phyloP scores from a whole-genome alignment of 2,113 vertebrate species.

The Mungos mungo region DNA sequence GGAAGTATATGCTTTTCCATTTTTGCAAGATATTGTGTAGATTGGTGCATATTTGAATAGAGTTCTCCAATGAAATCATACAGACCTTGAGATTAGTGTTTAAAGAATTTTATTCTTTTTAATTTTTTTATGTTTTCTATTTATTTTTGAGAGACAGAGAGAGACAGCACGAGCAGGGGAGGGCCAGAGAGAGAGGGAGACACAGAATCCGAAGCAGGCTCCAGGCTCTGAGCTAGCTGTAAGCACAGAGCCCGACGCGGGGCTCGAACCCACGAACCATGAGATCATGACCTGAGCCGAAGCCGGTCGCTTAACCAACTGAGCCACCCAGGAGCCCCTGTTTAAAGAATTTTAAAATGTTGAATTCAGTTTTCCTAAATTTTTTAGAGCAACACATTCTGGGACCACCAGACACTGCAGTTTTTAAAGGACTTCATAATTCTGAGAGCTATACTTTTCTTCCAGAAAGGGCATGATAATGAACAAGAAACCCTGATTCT shows the following conservation, averaged over 20 bases:
- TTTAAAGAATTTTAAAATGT: not conserved
- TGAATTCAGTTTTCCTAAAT: not conserved
- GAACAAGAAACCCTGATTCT: not conserved
- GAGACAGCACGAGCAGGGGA: no score
- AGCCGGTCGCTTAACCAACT: no score
- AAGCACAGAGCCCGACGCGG: no score
- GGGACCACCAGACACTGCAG: not conserved
- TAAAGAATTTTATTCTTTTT: not conserved
- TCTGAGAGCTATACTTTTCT: not conserved
- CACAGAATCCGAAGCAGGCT: no score
- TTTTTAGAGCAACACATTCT: not conserved
- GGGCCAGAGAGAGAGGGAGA: no score
- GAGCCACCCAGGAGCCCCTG: no score
- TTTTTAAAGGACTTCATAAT: not conserved
- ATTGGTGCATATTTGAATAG: not conserved
- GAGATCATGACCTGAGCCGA: no score
- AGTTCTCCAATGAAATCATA: not conserved
- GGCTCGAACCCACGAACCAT: no score
- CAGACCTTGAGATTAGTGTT: not conserved
- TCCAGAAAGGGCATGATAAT: not conserved
- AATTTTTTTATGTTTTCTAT: no score
- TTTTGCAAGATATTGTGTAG: not conserved
- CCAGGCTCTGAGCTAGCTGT: no score
- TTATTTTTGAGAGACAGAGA: no score
- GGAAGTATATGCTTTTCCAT: not conserved